phyloP scores from a whole-genome alignment of 2,113 vertebrate genomes.

The Heliornis fulica region DNA sequence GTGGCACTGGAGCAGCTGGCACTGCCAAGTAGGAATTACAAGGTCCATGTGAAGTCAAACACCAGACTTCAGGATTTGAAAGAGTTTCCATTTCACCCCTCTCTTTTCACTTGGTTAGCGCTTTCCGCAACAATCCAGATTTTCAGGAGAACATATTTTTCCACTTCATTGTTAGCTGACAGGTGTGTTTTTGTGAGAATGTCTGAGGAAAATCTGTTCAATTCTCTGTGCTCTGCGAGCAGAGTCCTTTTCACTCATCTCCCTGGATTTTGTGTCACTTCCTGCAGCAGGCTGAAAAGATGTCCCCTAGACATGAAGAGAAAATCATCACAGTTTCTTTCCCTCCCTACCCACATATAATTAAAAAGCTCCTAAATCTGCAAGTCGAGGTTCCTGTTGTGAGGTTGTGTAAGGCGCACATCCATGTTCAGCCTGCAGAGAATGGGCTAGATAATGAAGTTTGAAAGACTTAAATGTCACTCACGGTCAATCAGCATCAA shows the following conservation, averaged over 20 bases:
- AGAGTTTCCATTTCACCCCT: neutral
- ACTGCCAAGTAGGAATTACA: neutral
- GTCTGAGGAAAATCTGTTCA: neutral
- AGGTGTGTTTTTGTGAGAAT: neutral
- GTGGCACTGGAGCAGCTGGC: neutral
- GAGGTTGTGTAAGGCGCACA: neutral
- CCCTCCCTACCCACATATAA: neutral
- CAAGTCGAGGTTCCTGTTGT: neutral
- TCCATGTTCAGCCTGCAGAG: neutral
- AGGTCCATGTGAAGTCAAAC: neutral
- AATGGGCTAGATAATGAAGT: slow-evolving; percentile 23
- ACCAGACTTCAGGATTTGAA: neutral
- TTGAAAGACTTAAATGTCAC: slow-evolving; percentile 47
- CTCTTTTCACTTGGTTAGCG: neutral
- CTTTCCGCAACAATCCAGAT: neutral
- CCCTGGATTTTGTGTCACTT: neutral
- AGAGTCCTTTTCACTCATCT: neutral
- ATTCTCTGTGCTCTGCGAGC: neutral
- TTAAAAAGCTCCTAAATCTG: slow-evolving; percentile 27
- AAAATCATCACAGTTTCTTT: neutral
- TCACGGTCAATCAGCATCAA: slow-evolving; percentile 52
- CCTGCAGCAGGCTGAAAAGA: neutral
- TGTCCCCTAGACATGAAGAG: neutral
- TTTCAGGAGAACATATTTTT: slow-evolving; percentile 2
- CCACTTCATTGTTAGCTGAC: neutral